Percentiles rank a stretch among this genome's conserved stretches.
Conservation (phyloP, 2,113 vertebrate genomes). For the Campylomormyrus tamandua region DNA sequence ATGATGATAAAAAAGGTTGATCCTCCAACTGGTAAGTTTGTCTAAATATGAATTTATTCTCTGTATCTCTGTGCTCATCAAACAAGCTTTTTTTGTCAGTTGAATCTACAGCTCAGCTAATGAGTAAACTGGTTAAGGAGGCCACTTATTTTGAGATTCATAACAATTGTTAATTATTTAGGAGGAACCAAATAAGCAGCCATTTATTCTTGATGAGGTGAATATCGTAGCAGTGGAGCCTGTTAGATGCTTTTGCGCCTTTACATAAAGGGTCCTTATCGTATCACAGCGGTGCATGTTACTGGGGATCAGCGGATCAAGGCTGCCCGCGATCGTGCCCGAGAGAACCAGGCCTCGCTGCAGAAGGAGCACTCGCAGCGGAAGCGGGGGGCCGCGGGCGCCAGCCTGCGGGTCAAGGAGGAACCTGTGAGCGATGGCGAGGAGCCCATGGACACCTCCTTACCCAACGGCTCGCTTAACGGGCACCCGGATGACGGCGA, state of each 20-base stretch:
- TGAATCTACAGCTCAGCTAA: background rate
- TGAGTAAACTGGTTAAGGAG: background rate
- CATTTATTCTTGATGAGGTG: background rate
- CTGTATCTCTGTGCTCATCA: background rate
- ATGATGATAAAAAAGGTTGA: conserved; percentile 73
- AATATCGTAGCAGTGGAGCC: background rate
- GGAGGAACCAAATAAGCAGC: background rate
- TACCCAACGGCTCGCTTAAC: conserved; percentile 67
- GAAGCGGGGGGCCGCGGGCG: background rate
- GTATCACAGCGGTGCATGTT: conserved; percentile 51
- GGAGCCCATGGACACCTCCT: conserved; percentile 77
- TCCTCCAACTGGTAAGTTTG: conserved; percentile 64
- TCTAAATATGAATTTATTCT: background rate
- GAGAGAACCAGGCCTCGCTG: conserved; percentile 65
- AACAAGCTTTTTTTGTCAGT: background rate
- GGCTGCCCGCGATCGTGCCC: conserved; percentile 68
- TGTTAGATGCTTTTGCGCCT: background rate
- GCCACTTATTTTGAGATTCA: background rate
- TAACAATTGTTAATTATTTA: background rate
- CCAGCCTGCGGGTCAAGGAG: conserved; percentile 60
- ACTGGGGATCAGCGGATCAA: conserved; percentile 80
- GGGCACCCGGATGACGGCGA: conserved; percentile 54
- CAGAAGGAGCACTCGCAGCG: conserved; percentile 67
- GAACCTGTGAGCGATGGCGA: conserved; percentile 62
- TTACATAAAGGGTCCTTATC: background rate